Base-by-base conservation (phyloP, 2,888 invertebrate species). In the Euphydryas editha region DNA sequence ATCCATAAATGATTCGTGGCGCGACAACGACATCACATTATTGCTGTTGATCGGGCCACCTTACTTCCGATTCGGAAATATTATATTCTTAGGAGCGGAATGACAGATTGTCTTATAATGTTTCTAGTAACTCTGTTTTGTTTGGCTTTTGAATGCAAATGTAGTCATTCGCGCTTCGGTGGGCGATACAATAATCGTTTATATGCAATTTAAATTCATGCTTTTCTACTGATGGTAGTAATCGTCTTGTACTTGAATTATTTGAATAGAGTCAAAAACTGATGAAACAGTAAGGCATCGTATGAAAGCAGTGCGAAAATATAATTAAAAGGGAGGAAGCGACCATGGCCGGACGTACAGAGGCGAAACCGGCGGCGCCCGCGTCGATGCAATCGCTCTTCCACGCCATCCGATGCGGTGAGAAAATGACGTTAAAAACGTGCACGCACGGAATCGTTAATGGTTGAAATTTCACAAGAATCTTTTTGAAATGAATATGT, bases 61-160 rank as follows among this genome's bases (percentile, higher is more conserved):
- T 86, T 88, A 91, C 92, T 92, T 92, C 92, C 92, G 92, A 92
- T 91, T 92, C 92, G 92, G 92, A 92, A 92, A 92, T 89, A 86
- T 88, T 84, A 85, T 90, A 88, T 88, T 88, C 87, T 83, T 82
- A 81, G 85, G 84, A 87, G 85, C 77, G 81, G 77, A 86, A 85
- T 84, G 80, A 82, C 84, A 83, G 82, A 80, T 76, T 80, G 80
- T 85, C 85, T 82, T 86, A 85, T 68, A 69, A 65, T 65, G 67
- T 72, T 71, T 70, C 72, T 70, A 68, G 69, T 62, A 68, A 70
- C 65, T 66, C 62, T 42, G 59, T 55, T 59, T 59, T 30, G 68
- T 61, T 65, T 56, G 46, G 39, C 60, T 30, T 42, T 44, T 63
- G 68, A 63, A 70, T 65, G 47, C 49, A 56, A 65, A 68, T 70